Conservation (phyloP, 2,888 invertebrate species). For the Leucophora obtusa region DNA sequence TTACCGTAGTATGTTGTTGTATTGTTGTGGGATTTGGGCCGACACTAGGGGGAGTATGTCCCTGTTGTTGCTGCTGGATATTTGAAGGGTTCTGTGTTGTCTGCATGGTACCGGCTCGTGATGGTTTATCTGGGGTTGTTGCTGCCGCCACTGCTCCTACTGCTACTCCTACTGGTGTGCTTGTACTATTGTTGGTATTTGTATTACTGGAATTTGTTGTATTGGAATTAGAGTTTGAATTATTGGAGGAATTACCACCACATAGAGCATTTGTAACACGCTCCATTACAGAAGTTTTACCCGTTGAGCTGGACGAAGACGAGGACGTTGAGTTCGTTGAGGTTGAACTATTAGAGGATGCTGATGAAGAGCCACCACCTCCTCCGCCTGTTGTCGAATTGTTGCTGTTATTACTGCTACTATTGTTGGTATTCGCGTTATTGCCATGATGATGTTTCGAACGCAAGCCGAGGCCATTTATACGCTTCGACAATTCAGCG, state of each 20-base stretch:
- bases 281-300: slow-evolving; percentile 88
- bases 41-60: not conserved
- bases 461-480: slow-evolving; percentile 89
- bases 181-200: slow-evolving; percentile 67
- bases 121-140: slow-evolving; percentile 73
- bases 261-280: slow-evolving; percentile 92
- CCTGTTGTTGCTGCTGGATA: slow-evolving; percentile 36
- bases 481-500: slow-evolving; percentile 92
- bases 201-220: slow-evolving; percentile 58
- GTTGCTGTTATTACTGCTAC: slow-evolving; percentile 32
- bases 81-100: slow-evolving; percentile 13
- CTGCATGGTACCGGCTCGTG: slow-evolving; percentile 66
- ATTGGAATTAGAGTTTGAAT: slow-evolving; percentile 67
- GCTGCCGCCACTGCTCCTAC: slow-evolving; percentile 53
- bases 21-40: slow-evolving; percentile 42
- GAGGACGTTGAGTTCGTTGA: slow-evolving; percentile 64
- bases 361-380: slow-evolving; percentile 43
- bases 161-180: slow-evolving; percentile 51
- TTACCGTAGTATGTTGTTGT: slow-evolving; percentile 57
- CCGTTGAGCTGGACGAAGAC: slow-evolving; percentile 74
- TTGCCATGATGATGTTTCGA: slow-evolving; percentile 80
- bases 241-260: slow-evolving; percentile 81
- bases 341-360: slow-evolving; percentile 46
- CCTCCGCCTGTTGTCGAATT: slow-evolving; percentile 62
- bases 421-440: slow-evolving; percentile 65